These are phyloP conservation scores for Scaptodrosophila lebanonensis DNA, from an alignment of 1,140 invertebrate genomes.

Conservation along the genomic window DNA sequence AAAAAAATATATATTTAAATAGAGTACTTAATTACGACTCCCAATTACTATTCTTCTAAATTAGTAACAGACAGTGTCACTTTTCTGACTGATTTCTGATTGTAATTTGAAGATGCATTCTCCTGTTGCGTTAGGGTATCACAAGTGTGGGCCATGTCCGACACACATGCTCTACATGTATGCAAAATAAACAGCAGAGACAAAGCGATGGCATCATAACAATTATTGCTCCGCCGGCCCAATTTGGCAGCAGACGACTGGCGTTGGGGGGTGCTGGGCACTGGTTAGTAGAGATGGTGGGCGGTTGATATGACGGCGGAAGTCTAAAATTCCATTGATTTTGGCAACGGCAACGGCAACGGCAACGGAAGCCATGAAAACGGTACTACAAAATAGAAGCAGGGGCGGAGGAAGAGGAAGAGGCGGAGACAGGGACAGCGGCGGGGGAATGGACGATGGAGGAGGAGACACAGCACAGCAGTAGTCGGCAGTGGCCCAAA, in stretches of 20 bases:
- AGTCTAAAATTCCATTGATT: slow-evolving; percentile 67
- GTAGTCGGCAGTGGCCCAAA: slow-evolving; percentile 48
- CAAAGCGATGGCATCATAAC: slow-evolving; percentile 70
- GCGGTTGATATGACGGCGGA: slow-evolving; percentile 49
- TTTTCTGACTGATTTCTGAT: no score
- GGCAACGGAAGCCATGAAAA: slow-evolving; percentile 9
- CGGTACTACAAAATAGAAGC: no score
- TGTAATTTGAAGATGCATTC: neutral
- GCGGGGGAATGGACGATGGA: slow-evolving; percentile 14
- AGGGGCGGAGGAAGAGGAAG: slow-evolving; percentile 49
- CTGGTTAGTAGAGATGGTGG: neutral
- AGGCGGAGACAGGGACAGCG: slow-evolving; percentile 39
- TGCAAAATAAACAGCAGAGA: slow-evolving; percentile 70
- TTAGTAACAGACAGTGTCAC: no score
- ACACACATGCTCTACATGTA: slow-evolving; percentile 42
- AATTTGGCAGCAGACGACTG: slow-evolving; percentile 44
- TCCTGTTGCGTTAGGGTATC: slow-evolving; percentile 16
- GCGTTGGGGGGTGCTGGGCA: slow-evolving; percentile 5
- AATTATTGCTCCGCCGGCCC: slow-evolving; percentile 62
- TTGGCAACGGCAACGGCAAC: slow-evolving; percentile 47
- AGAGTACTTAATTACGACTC: no score
- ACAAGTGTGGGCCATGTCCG: slow-evolving; percentile 2
- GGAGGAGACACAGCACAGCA: no score
- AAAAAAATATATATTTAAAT: no score
- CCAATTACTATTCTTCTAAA: no score